Evolutionary conservation across 2,113 vertebrate species (phyloP), one percentile per base, ranked within the genome.

Genomic region (Urocolius indicus): DNA sequence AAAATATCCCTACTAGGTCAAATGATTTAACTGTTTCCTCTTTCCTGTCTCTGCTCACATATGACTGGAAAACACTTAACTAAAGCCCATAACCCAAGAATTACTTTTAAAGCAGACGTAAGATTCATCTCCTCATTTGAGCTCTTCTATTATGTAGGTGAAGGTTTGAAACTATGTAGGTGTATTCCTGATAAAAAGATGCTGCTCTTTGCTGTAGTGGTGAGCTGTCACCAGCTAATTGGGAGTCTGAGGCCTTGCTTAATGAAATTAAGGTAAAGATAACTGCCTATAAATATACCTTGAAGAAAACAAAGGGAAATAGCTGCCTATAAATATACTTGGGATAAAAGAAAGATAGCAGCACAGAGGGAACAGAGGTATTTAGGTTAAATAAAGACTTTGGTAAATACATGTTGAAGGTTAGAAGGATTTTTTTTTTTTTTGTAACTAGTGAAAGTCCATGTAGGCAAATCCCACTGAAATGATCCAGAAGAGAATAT

Each of bases 221-320:
- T 41, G 71, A 85, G 34, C 7, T 72, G 24, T 51, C 46, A 32
- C 7, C 29, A 48, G 23, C 54, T 91, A 16, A 20, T 38, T 93
- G 57, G 46, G 65, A 95, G 36, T 58, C 73, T 89, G 46, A 87
- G 89, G 81, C 65, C 43, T 78, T 81, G 19, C 29, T 94, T 94
- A 91, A 87, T 95, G 32, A 86, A 92, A 87, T 91, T 91, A 91
- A 63, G 23, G 52, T 68, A 65, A 62, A 90, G 49, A 66, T 83
- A 88, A 90, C 30, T 88, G 54, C 61, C 36, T 89, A 23, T 77
- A 93, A 91, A 73, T 48, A 80, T 16, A 32, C 68, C 73, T 43
- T 13, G 30, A 61, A 85, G 57, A 62, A 76, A 91, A 67, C 9
- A 41, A 41, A 41, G 38, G 38, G 67, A 90, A 46, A 66, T 83